Percentiles rank a stretch among this genome's conserved stretches.
Evolutionary conservation across 2,888 invertebrate genomes (phyloP).

Genomic region (Orthosia cruda): DNA sequence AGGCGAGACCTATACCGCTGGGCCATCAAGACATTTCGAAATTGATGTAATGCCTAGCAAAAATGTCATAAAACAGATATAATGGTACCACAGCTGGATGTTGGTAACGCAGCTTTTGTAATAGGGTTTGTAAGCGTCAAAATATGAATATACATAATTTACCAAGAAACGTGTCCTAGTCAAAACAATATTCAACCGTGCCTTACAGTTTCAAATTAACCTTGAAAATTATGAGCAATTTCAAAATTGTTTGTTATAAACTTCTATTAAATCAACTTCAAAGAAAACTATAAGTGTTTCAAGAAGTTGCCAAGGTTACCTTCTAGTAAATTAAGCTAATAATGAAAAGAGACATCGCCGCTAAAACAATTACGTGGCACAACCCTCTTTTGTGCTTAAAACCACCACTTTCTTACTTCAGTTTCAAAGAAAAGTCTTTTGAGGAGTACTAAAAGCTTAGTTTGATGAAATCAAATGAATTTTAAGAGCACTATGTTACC

Average conservation of each 20-base stretch:
- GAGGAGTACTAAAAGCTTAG: conserved; percentile 53
- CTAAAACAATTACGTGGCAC: conserved; percentile 39
- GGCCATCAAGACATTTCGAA: not conserved
- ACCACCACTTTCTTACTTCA: conserved; percentile 50
- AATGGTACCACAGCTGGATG: no score
- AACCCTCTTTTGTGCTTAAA: conserved; percentile 46
- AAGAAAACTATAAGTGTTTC: conserved; percentile 23
- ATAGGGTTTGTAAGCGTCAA: not conserved
- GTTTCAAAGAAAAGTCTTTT: conserved; percentile 55
- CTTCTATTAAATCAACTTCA: conserved; percentile 1
- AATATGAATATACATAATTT: not conserved
- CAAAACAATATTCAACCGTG: not conserved
- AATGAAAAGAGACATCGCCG: conserved; percentile 28
- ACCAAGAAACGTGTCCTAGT: not conserved
- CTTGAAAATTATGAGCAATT: not conserved
- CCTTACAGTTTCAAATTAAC: not conserved
- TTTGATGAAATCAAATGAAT: conserved; percentile 55
- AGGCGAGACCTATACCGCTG: not conserved
- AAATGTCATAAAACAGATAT: no score
- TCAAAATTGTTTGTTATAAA: conserved; percentile 17
- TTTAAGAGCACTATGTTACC: conserved; percentile 43
- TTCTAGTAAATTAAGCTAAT: conserved; percentile 38
- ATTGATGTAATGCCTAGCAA: not conserved
- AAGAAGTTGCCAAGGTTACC: conserved; percentile 12
- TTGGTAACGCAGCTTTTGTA: no score